A percentile compares a stretch with the other conserved stretches of the same genome.
Conservation (phyloP, 2,113 vertebrate genomes). For the Ranitomeya variabilis region DNA sequence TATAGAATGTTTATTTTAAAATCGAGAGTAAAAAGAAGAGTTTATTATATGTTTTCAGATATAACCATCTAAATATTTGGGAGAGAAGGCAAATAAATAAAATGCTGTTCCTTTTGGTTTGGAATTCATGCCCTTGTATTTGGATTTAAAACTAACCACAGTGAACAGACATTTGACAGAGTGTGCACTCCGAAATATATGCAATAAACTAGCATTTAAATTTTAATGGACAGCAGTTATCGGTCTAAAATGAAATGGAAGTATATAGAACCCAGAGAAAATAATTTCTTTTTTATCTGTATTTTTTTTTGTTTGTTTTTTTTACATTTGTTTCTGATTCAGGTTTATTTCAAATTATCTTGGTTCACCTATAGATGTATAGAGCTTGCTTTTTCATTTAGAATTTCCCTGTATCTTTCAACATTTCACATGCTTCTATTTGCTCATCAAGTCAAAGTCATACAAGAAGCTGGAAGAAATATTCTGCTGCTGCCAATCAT, state of each 20-base stretch:
- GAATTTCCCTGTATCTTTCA: conserved; percentile 38
- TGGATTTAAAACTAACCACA: background rate
- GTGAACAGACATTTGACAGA: background rate
- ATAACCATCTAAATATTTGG: too few species aligned
- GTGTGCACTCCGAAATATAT: background rate
- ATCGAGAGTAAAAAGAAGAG: too few species aligned
- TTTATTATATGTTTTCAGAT: too few species aligned
- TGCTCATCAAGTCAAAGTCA: conserved; percentile 55
- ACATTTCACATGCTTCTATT: conserved; percentile 41
- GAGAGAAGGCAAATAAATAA: too few species aligned
- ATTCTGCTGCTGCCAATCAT: conserved; percentile 71
- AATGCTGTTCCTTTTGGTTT: background rate
- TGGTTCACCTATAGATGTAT: conserved; percentile 12
- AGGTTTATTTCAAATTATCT: background rate
- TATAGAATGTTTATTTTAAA: too few species aligned
- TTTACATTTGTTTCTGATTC: background rate
- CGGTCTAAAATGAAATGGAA: background rate
- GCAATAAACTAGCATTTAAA: background rate
- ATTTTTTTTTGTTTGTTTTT: background rate
- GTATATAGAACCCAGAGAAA: background rate
- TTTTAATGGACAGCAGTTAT: background rate
- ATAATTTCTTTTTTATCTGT: background rate
- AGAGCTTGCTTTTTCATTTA: conserved; percentile 10
- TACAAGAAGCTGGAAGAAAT: conserved; percentile 64
- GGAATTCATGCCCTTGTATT: background rate